Evolutionary conservation across 2,888 invertebrate genomes (phyloP), one percentile per base, ranked within the genome.

Genomic region (Linnaemya vulpina): DNA sequence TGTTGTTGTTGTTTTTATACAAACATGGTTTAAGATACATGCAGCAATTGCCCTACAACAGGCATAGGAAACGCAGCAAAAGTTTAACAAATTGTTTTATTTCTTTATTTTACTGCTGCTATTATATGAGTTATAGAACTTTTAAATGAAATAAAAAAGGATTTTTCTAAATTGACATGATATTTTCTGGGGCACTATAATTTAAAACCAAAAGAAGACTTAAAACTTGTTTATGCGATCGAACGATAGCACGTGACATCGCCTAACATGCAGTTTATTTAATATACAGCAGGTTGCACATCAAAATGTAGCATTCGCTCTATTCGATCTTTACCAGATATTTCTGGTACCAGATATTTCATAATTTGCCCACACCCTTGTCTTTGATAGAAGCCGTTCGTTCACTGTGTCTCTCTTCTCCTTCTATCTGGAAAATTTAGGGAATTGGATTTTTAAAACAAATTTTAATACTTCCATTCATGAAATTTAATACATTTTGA

Each of bases 401-500:
- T 49, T 49, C 60, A 60, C 15, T 40, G 4, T 77, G 20, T 53
- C 40, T 51, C 7, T 35, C 62, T 62, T 10, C 22, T 13, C 46
- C 5, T 58, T n/a, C 13, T 5, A 13, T 46, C 3, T 30, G 22
- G 17, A 5, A 35, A n/a, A 58, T 49, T 67, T 67, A 76, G 25
- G 17, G 17, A 25, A 1, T 46, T 67, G 9, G 63, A 65, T 43
- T 74, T 74, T 17, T 11, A 35, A 40, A 65, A 55, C 30, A 76
- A 25, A 1, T 35, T 68, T 43, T 30, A 58, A n/a, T 35, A 46
- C 43, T 68, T 17, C 11, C 58, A 63, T 20, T 68, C 80, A 74
- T 70, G 84, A 73, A 84, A 84, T 74, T 55, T 49, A 68, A 81
- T 77, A 84, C 49, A 30, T 40, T 51, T 77, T 62, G 55, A 35